Base-by-base conservation (phyloP, 2,113 vertebrate genomes). In the Myiozetetes cayanensis region DNA sequence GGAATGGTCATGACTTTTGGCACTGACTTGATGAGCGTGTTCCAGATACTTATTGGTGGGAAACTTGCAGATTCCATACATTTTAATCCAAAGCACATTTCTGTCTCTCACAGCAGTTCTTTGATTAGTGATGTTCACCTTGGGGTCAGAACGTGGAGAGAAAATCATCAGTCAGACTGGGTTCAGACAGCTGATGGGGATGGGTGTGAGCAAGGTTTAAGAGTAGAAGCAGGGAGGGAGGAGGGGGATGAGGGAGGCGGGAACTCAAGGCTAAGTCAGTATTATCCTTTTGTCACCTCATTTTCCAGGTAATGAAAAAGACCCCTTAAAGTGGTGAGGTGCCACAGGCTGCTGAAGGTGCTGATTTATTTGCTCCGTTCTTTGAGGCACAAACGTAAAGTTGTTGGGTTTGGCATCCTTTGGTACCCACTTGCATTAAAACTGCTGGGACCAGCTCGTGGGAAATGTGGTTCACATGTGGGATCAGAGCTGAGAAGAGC, bases 41-140 rank as follows among this genome's bases (percentile, higher is more conserved):
- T 81, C 44, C 80, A 23, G 58, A 9, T 33, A 25, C 80, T 74
- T 66, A n/a, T 27, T 58, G 87, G 10, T 44, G 30, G 88, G 47
- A 87, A 73, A 35, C 72, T 50, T 30, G 92, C 87, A 86, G 92
- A 75, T 76, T 86, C 84, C 5, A 52, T 59, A 31, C 47, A 79
- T 96, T 95, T 93, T 87, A 90, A 96, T 74, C 94, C 68, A 55
- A 66, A 86, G 55, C 82, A 94, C n/a, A 18, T 91, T 96, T 93
- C 88, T 94, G 22, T 56, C 70, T 97, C 95, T 96, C 63, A 28
- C 71, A 59, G 78, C 91, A 92, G 73, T 78, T 88, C 41, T 90
- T 94, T 97, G 94, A 92, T 94, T 72, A 96, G 85, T 22, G 44
- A 28, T 72, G 78, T 66, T 97, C 96, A 43, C 86, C 77, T 85